These are phyloP conservation scores for Percopsis transmontana DNA, from an alignment of 2,113 vertebrate species.

Conservation along the genomic window DNA sequence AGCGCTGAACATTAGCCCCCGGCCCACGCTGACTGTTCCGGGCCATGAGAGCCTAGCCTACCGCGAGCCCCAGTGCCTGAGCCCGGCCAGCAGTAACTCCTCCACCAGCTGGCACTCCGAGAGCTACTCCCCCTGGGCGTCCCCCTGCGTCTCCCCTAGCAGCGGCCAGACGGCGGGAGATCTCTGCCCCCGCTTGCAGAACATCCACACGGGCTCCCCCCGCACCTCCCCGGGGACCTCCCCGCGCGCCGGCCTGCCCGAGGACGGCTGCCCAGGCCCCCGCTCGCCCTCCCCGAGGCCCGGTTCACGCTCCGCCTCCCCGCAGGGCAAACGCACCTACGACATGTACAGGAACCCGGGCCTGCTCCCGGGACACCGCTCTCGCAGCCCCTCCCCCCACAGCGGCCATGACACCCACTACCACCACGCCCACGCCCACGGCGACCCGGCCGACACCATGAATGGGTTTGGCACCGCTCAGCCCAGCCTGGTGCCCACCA, in stretches of 20 bases:
- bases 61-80: constrained; percentile 96
- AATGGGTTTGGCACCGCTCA: constrained; percentile 81
- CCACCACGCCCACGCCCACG: neutral
- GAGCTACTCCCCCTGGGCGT: constrained; percentile 91
- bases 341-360: constrained; percentile 86
- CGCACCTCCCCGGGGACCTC: constrained; percentile 92
- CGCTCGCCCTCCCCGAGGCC: constrained; percentile 89
- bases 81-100: constrained; percentile 97
- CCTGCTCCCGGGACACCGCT: constrained; percentile 81
- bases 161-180: constrained; percentile 87
- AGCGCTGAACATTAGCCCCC: constrained; percentile 84
- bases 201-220: constrained; percentile 95
- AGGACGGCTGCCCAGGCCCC: constrained; percentile 87
- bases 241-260: constrained; percentile 86
- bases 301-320: constrained; percentile 92
- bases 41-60: constrained; percentile 87
- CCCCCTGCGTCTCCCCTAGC: constrained; percentile 97
- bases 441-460: constrained; percentile 82
- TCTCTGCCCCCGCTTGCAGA: constrained; percentile 94
- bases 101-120: constrained; percentile 99
- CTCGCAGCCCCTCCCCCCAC: constrained; percentile 92
- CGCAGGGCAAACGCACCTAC: constrained; percentile 95
- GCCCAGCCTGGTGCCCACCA: constrained; percentile 85
- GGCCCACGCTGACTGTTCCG: constrained; percentile 92
- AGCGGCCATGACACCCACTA: constrained; percentile 76